Conservation (phyloP, 2,888 invertebrate species). For the Serripes groenlandicus region DNA sequence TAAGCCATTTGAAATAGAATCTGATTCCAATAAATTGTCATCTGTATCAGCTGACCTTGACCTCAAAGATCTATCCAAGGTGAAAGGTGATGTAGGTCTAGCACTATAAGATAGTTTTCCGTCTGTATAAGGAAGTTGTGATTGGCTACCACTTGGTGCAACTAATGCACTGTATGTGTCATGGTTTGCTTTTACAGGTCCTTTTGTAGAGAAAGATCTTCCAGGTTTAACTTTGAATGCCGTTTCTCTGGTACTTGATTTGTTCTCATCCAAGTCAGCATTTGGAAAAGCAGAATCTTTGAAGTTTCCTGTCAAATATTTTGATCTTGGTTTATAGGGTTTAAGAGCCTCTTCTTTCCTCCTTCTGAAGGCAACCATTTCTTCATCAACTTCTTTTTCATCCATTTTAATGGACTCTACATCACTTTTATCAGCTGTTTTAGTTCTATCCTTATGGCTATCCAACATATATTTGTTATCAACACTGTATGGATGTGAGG, state of each 20-base stretch:
- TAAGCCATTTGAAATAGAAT: conserved; percentile 19
- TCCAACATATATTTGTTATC: neutral
- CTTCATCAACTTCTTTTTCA: conserved; percentile 38
- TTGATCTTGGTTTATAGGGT: conserved; percentile 60
- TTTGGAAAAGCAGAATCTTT: neutral
- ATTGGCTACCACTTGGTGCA: neutral
- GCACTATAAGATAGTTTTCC: conserved; percentile 45
- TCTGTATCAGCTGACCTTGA: conserved; percentile 45
- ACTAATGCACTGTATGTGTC: neutral
- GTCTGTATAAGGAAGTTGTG: neutral
- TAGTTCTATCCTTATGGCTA: neutral
- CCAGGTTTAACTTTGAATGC: conserved; percentile 1
- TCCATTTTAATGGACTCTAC: neutral
- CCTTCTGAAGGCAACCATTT: conserved; percentile 34
- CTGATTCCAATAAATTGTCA: conserved; percentile 23
- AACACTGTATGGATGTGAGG: conserved; percentile 41
- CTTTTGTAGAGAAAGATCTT: conserved; percentile 7
- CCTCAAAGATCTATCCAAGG: conserved; percentile 34
- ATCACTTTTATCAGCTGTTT: neutral
- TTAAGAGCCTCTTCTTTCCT: conserved; percentile 64
- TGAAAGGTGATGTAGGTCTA: conserved; percentile 60
- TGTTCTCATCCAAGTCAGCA: neutral
- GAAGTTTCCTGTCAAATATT: conserved; percentile 27
- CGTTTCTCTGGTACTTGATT: neutral
- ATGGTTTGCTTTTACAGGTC: conserved; percentile 61